Percentiles rank a stretch among this genome's conserved stretches.
Conservation (phyloP, 2,797 vertebrate species). For the Enteromius anoplus region DNA sequence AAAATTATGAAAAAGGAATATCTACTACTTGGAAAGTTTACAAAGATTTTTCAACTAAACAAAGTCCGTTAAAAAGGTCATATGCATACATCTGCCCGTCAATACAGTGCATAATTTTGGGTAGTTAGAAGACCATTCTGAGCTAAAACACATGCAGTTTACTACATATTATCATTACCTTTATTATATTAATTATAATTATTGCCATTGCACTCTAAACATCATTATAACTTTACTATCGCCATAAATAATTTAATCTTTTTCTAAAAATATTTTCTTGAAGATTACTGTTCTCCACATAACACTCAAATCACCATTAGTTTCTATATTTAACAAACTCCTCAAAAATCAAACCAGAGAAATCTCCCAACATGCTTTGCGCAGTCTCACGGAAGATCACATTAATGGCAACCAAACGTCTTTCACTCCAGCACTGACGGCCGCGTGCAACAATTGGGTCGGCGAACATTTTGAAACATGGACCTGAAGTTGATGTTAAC, state of each 20-base stretch:
- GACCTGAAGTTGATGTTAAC: conserved; percentile 86
- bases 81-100: conserved; percentile 57
- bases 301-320: conserved; percentile 56
- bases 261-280: conserved; percentile 72
- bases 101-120: conserved; percentile 58
- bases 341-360: conserved; percentile 1
- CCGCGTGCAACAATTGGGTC: conserved; percentile 90
- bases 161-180: conserved; percentile 60
- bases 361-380: conserved; percentile 52
- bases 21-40: conserved; percentile 63
- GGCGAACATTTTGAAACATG: conserved; percentile 93
- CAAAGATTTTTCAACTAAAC: conserved; percentile 69
- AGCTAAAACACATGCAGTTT: conserved; percentile 79
- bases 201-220: conserved; percentile 76
- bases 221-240: conserved; percentile 62
- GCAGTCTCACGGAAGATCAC: conserved; percentile 29
- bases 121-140: conserved; percentile 64
- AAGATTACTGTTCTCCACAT: conserved; percentile 65
- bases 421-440: conserved; percentile 89
- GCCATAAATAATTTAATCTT: conserved; percentile 68
- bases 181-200: conserved; percentile 60
- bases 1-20: conserved; percentile 68
- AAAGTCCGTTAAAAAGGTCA: conserved; percentile 62
- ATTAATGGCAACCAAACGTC: background rate
- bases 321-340: conserved; percentile 38